These are phyloP conservation scores for Philotrypesis tridentata DNA, from an alignment of 1,140 invertebrate species.

Conservation along the genomic window DNA sequence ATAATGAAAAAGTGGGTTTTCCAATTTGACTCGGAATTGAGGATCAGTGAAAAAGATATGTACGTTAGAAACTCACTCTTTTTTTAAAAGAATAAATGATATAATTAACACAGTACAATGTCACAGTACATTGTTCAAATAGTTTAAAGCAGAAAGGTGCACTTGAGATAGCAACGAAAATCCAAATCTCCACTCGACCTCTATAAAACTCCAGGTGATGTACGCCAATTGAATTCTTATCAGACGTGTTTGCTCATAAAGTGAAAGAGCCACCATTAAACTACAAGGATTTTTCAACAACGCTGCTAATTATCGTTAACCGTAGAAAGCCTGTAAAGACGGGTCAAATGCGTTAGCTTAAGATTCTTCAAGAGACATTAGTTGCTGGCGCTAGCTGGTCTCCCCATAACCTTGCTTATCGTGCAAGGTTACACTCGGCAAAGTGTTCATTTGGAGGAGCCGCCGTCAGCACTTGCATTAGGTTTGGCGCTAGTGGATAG, in stretches of 20 bases:
- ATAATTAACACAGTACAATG: no score
- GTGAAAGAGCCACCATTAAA: not conserved
- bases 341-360: not conserved
- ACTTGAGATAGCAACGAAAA: not conserved
- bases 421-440: constrained; percentile 12
- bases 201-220: not conserved
- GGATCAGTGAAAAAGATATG: no score
- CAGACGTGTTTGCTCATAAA: not conserved
- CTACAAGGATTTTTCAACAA: not conserved
- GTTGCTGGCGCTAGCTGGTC: not conserved
- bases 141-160: no score
- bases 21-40: no score
- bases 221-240: not conserved
- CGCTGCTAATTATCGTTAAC: constrained; percentile 1
- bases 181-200: not conserved
- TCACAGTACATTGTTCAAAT: no score
- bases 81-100: no score
- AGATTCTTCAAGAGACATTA: not conserved
- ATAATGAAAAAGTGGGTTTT: no score
- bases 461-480: constrained; percentile 4
- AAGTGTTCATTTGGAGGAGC: constrained; percentile 32
- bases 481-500: not conserved
- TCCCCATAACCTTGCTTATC: constrained; percentile 27
- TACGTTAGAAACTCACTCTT: no score
- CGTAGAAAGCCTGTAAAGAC: not conserved